These are phyloP conservation scores for Telmatherina bonti DNA, from an alignment of 2,797 vertebrate species.

Conservation along the genomic window DNA sequence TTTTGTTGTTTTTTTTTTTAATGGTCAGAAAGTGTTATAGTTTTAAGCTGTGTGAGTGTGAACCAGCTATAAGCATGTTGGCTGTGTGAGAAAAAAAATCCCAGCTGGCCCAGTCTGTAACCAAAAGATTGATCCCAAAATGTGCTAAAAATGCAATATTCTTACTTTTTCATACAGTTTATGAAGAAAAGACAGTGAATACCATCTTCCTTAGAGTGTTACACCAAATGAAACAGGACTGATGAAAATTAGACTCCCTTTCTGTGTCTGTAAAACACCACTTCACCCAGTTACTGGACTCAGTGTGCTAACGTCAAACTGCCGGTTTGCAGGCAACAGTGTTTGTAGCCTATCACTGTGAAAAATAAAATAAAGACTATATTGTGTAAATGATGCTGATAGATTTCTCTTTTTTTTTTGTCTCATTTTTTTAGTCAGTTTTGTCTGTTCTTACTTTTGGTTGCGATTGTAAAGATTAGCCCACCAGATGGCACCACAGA, in stretches of 20 bases:
- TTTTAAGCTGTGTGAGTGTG: conserved; percentile 22
- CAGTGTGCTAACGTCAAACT: conserved; percentile 47
- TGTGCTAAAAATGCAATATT: conserved; percentile 11
- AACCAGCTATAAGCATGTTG: conserved; percentile 54
- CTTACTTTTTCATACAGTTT: conserved; percentile 18
- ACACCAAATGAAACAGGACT: conserved; percentile 7
- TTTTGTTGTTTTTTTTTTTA: too few species aligned
- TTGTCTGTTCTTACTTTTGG: background rate
- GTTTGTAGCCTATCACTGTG: conserved; percentile 75
- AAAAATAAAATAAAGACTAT: conserved; percentile 60
- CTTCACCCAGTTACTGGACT: conserved; percentile 50
- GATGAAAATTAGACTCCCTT: conserved; percentile 27
- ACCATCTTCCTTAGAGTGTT: background rate
- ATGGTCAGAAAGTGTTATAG: conserved; percentile 36
- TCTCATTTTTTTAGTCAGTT: background rate
- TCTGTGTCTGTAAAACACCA: conserved; percentile 34
- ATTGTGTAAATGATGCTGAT: conserved; percentile 54
- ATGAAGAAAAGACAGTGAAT: background rate
- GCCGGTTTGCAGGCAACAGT: conserved; percentile 59
- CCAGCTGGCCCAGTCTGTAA: background rate
- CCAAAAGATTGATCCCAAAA: background rate
- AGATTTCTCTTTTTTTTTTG: background rate
- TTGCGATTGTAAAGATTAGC: background rate
- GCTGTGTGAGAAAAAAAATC: conserved; percentile 35
- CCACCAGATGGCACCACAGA: conserved; percentile 68